Conservation (phyloP, 2,113 vertebrate species). For the Mormyrus lacerda region DNA sequence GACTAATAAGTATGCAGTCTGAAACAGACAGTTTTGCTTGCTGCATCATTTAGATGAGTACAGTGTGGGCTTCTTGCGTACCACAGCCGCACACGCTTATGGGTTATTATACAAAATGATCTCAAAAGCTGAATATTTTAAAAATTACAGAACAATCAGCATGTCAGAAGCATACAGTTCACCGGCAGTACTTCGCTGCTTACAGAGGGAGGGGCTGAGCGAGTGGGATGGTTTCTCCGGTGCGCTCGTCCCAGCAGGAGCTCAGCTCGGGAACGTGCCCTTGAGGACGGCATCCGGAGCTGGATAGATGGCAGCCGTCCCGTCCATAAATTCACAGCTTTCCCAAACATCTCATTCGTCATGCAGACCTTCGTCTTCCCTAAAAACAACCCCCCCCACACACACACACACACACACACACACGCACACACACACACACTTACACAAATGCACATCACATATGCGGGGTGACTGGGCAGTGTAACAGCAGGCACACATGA, state of each 20-base stretch:
- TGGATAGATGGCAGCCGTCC: conserved; percentile 52
- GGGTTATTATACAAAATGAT: not conserved
- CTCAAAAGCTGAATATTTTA: not conserved
- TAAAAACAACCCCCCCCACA: not conserved
- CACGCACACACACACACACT: not conserved
- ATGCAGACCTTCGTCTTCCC: conserved; percentile 45
- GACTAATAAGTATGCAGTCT: not conserved
- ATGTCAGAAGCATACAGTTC: not conserved
- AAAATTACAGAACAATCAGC: not conserved
- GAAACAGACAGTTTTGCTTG: not conserved
- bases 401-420: not conserved
- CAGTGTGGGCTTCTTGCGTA: not conserved
- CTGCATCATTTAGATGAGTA: not conserved
- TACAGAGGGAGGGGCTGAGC: not conserved
- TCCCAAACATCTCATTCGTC: conserved; percentile 59
- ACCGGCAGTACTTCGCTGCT: not conserved
- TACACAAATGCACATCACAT: not conserved
- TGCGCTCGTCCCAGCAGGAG: not conserved
- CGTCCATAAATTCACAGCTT: conserved; percentile 55
- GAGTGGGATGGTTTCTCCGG: not conserved
- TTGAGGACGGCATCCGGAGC: conserved; percentile 50
- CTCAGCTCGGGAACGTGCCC: conserved; percentile 32
- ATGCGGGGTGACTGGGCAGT: not conserved
- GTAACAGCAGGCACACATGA: conserved; percentile 37
- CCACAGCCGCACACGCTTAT: not conserved